phyloP scores from a whole-genome alignment of 1,140 invertebrate species.

The Thrips palmi region DNA sequence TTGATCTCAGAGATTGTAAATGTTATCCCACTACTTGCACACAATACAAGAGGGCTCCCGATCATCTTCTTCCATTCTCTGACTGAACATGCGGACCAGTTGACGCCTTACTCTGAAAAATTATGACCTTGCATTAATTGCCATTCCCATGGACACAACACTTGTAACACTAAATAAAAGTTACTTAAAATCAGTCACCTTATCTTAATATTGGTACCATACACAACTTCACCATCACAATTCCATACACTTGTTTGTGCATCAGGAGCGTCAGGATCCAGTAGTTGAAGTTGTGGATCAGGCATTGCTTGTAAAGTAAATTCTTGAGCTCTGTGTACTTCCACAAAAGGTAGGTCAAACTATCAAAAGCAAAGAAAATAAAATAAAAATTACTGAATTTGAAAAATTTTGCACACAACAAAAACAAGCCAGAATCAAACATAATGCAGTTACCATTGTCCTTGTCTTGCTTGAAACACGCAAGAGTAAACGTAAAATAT shows the following conservation, averaged over 20 bases:
- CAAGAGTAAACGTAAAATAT: conserved; percentile 52
- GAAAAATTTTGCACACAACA: background rate
- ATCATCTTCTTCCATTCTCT: no score
- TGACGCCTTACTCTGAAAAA: no score
- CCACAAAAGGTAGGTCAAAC: conserved; percentile 60
- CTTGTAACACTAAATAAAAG: no score
- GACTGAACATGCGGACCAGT: no score
- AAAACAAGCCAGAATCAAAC: conserved; percentile 5
- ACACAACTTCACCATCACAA: conserved; percentile 67
- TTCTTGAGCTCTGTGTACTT: conserved; percentile 53
- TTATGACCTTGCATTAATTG: no score
- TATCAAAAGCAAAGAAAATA: conserved; percentile 19
- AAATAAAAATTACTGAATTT: background rate
- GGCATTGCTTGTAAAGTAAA: conserved; percentile 45
- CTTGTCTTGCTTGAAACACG: conserved; percentile 35
- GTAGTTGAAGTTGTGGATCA: conserved; percentile 20
- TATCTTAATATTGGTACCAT: conserved; percentile 28
- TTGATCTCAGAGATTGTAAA: no score
- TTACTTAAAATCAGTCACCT: conserved; percentile 8
- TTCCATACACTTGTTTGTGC: conserved; percentile 50
- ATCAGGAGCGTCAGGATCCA: no score
- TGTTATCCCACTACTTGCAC: no score
- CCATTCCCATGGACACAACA: no score
- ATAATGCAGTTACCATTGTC: conserved; percentile 30
- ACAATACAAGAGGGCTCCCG: no score